A percentile compares a stretch with the other conserved stretches of the same genome.
Conservation (phyloP, 2,797 vertebrate genomes). For the Phoebastria nigripes region DNA sequence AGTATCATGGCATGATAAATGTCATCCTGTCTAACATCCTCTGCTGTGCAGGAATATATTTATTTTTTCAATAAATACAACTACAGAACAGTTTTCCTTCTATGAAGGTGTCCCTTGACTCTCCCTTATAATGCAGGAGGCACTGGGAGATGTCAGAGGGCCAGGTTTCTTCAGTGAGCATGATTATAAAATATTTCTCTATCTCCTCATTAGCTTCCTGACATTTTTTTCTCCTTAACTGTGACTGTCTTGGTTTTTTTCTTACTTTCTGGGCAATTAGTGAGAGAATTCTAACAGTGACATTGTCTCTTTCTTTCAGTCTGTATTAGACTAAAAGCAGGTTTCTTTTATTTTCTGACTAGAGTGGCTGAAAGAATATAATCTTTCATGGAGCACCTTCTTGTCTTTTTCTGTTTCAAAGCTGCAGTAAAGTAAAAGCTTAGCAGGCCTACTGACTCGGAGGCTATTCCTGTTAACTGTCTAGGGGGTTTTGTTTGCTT, state of each 20-base stretch:
- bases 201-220: slow-evolving; percentile 24
- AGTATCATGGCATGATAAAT: slow-evolving; percentile 18
- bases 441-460: neutral
- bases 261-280: slow-evolving; percentile 43
- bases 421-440: neutral
- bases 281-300: slow-evolving; percentile 27
- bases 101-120: slow-evolving; percentile 10
- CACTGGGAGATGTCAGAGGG: slow-evolving; percentile 5
- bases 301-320: neutral
- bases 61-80: slow-evolving; percentile 54
- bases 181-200: slow-evolving; percentile 28
- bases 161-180: neutral
- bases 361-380: neutral
- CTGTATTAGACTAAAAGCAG: slow-evolving; percentile 15
- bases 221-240: neutral
- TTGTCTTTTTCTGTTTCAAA: slow-evolving; percentile 19
- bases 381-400: neutral
- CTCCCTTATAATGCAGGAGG: neutral
- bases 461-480: neutral
- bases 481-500: neutral
- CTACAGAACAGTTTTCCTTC: slow-evolving; percentile 22
- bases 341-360: slow-evolving; percentile 13
- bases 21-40: neutral
- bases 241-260: neutral
- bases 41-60: slow-evolving; percentile 20